Conservation (phyloP, 1,140 invertebrate species). For the Ectropis grisescens region DNA sequence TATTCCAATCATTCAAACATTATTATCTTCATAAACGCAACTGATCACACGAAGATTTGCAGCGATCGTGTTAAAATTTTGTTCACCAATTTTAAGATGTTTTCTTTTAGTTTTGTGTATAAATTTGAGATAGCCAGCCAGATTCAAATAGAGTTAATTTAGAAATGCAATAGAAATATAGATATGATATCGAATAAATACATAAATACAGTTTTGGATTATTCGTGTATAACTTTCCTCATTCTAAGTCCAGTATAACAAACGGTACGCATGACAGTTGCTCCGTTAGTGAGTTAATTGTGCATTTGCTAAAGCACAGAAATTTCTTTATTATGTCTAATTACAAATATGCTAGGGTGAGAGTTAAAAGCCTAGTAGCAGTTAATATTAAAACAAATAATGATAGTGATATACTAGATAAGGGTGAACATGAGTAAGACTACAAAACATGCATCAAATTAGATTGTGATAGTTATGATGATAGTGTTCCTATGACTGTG, state of each 20-base stretch:
- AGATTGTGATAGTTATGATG: too few relatives aligned
- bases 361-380: slow-evolving; percentile 32
- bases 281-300: slow-evolving; percentile 35
- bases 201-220: slow-evolving; percentile 34
- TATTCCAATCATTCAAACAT: slow-evolving; percentile 60
- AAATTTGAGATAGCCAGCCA: slow-evolving; percentile 31
- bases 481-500: slow-evolving; percentile 6
- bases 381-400: slow-evolving; percentile 11
- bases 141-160: slow-evolving; percentile 46
- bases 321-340: slow-evolving; percentile 21
- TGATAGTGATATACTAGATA: slow-evolving; percentile 1
- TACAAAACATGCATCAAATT: too few relatives aligned
- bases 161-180: slow-evolving; percentile 34
- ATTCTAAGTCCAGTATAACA: slow-evolving; percentile 27
- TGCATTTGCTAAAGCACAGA: slow-evolving; percentile 49
- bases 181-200: slow-evolving; percentile 38
- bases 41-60: slow-evolving; percentile 32
- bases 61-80: slow-evolving; percentile 22
- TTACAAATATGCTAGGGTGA: slow-evolving; percentile 19
- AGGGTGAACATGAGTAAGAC: too few relatives aligned
- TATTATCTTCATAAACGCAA: slow-evolving; percentile 19
- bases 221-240: slow-evolving; percentile 24
- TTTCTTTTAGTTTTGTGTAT: slow-evolving; percentile 50
- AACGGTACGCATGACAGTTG: slow-evolving; percentile 67
- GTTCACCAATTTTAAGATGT: slow-evolving; percentile 56